Evolutionary conservation across 2,888 invertebrate genomes (phyloP).

Genomic region (Phyllotreta cruciferae): DNA sequence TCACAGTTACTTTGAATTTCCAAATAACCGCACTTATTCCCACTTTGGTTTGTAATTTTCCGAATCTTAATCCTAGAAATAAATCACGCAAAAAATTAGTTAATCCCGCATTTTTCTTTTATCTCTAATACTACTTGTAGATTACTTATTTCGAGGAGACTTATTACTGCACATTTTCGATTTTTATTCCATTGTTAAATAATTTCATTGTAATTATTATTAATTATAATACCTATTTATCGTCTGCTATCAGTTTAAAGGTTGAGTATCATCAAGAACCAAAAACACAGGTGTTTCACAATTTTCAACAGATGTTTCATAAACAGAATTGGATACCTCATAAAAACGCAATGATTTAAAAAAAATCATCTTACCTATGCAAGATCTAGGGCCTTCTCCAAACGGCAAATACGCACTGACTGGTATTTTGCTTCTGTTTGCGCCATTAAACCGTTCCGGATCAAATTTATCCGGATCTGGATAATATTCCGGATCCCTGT

Average conservation of each 20-base stretch:
- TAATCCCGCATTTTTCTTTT: not conserved
- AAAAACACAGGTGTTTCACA: too few relatives aligned
- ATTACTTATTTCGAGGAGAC: not conserved
- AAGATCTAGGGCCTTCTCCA: conserved; percentile 45
- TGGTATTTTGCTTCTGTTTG: conserved; percentile 8
- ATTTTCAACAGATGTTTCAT: too few relatives aligned
- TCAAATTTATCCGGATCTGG: conserved; percentile 11
- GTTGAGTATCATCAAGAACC: too few relatives aligned
- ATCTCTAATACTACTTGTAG: not conserved
- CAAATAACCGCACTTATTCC: conserved; percentile 46
- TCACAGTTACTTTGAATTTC: conserved; percentile 46
- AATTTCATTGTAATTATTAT: too few relatives aligned
- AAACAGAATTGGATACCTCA: too few relatives aligned
- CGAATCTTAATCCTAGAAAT: conserved; percentile 51
- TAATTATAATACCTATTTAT: too few relatives aligned
- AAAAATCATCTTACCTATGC: too few relatives aligned
- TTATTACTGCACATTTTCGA: not conserved
- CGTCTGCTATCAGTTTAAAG: too few relatives aligned
- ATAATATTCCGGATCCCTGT: conserved; percentile 47
- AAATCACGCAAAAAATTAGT: not conserved
- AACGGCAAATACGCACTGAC: conserved; percentile 43
- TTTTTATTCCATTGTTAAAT: too few relatives aligned
- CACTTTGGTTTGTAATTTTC: conserved; percentile 51
- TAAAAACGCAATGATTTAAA: too few relatives aligned
- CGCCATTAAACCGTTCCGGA: conserved; percentile 4